phyloP scores from a whole-genome alignment of 2,113 vertebrate genomes.

The Lepisosteus osseus region DNA sequence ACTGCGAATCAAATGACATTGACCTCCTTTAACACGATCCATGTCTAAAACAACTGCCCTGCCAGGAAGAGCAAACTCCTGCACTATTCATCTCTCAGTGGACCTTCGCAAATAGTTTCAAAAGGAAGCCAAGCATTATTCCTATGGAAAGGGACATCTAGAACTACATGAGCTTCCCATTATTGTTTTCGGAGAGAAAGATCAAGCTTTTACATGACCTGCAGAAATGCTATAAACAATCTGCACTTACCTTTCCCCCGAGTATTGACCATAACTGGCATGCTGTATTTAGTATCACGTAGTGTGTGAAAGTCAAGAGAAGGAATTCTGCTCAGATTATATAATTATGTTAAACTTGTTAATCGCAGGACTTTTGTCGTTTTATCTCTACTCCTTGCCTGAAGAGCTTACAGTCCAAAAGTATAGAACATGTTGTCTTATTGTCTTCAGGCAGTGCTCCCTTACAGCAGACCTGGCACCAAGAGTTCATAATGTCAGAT shows the following conservation, averaged over 20 bases:
- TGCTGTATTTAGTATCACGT: neutral
- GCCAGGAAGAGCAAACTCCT: constrained; percentile 25
- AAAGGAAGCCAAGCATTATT: constrained; percentile 7
- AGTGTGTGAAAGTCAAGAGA: too few species aligned
- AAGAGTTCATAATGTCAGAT: constrained; percentile 9
- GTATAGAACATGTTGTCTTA: neutral
- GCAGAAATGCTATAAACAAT: neutral
- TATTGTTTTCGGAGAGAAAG: constrained; percentile 37
- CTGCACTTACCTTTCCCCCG: neutral
- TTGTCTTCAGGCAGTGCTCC: too few species aligned
- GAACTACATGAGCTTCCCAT: constrained; percentile 31
- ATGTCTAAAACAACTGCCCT: constrained; percentile 5
- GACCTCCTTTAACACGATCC: neutral
- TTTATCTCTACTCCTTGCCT: constrained; percentile 8
- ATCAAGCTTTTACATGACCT: neutral
- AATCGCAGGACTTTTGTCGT: too few species aligned
- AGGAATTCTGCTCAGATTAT: too few species aligned
- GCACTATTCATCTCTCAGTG: constrained; percentile 24
- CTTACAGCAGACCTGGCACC: too few species aligned
- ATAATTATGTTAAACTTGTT: too few species aligned
- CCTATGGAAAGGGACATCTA: constrained; percentile 11
- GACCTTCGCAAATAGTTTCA: constrained; percentile 7
- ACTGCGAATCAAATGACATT: neutral
- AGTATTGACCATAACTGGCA: constrained; percentile 22
- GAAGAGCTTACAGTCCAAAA: neutral